Percentiles rank a stretch among this genome's conserved stretches.
These are phyloP conservation scores for Premnoplex brunnescens DNA, from an alignment of 2,797 vertebrate species.

Conservation along the genomic window DNA sequence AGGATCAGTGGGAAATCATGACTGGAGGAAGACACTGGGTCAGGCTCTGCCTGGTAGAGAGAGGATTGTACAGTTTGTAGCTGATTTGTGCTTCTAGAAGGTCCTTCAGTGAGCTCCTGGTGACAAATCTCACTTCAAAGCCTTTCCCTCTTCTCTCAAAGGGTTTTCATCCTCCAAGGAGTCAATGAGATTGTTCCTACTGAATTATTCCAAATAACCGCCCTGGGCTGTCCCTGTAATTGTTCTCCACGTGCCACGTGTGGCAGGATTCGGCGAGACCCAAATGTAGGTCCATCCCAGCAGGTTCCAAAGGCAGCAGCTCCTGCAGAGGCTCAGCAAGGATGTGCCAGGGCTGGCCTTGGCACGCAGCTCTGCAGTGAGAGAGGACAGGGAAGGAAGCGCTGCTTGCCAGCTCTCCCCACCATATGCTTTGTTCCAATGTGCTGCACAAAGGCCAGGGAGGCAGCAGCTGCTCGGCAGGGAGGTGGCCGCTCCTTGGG, in stretches of 20 bases:
- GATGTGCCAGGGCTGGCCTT: slow-evolving; percentile 54
- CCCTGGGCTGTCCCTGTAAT: neutral
- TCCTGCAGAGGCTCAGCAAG: slow-evolving; percentile 41
- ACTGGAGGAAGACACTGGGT: neutral
- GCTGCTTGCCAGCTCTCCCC: slow-evolving; percentile 80
- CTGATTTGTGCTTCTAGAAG: neutral
- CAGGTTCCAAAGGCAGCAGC: slow-evolving; percentile 24
- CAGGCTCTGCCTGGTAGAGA: neutral
- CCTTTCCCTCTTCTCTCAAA: neutral
- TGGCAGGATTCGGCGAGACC: slow-evolving; percentile 37
- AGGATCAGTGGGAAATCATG: neutral
- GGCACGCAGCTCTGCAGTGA: neutral
- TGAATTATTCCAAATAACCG: neutral
- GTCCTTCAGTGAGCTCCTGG: neutral
- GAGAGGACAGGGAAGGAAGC: slow-evolving; percentile 79
- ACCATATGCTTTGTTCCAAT: slow-evolving; percentile 85
- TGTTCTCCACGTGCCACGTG: slow-evolving; percentile 17
- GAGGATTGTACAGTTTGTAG: neutral
- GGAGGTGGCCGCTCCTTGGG: slow-evolving; percentile 45
- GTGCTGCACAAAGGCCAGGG: slow-evolving; percentile 75
- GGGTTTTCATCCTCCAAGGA: neutral
- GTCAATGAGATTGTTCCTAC: neutral
- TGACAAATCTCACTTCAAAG: neutral
- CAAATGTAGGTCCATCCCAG: neutral
- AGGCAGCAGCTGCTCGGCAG: slow-evolving; percentile 82